phyloP scores from a whole-genome alignment of 2,888 invertebrate species.

The Lepidocyrtoides sp. region DNA sequence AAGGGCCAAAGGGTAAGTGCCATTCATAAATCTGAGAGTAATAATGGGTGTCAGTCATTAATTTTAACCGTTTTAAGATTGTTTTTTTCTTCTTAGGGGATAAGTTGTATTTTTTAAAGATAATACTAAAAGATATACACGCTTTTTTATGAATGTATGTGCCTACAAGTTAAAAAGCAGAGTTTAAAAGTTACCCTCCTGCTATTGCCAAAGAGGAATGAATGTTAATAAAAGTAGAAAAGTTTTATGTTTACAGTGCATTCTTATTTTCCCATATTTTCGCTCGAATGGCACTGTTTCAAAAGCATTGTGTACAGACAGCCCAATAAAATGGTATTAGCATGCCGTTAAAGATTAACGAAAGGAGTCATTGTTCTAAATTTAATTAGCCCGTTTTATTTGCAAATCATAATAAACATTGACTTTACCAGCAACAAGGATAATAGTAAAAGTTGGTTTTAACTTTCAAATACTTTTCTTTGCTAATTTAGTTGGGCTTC shows the following conservation, averaged over 20 bases:
- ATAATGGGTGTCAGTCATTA: constrained; percentile 79
- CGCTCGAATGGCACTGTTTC: not conserved
- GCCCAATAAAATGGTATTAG: constrained; percentile 16
- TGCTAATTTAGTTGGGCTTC: not conserved
- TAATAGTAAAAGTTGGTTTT: not conserved
- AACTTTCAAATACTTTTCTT: constrained; percentile 5
- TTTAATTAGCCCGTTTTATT: constrained; percentile 75
- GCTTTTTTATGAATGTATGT: not conserved
- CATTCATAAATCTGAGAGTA: constrained; percentile 76
- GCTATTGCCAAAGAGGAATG: constrained; percentile 19
- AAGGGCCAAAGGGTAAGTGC: constrained; percentile 72
- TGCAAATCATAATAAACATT: constrained; percentile 68
- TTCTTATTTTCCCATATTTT: not conserved
- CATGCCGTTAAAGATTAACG: constrained; percentile 4
- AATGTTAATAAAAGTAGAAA: not conserved
- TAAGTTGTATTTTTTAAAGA: constrained; percentile 22
- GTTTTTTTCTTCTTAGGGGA: not conserved
- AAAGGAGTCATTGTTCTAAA: constrained; percentile 65
- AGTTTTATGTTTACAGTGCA: not conserved
- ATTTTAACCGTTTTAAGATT: constrained; percentile 70
- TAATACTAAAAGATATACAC: not conserved
- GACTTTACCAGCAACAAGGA: not conserved
- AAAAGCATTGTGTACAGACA: not conserved
- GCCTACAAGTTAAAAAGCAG: not conserved
- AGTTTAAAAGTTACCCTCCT: no score